phyloP scores from a whole-genome alignment of 2,888 invertebrate genomes.

The Acronicta psi region DNA sequence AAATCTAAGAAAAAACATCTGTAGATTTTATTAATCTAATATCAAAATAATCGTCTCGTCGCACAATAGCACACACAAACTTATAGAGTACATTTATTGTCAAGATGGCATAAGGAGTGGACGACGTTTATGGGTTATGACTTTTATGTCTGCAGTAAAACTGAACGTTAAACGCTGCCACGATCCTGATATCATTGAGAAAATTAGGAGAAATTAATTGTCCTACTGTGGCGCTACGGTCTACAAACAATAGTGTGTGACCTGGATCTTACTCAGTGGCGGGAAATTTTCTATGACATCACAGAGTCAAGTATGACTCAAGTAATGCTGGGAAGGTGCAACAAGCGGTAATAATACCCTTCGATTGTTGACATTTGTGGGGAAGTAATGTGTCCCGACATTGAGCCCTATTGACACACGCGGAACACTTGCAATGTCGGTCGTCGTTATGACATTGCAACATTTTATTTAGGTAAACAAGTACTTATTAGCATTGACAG shows the following conservation, averaged over 20 bases:
- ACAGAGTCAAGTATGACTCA: conserved; percentile 27
- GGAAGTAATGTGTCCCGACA: conserved; percentile 4
- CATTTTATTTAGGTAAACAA: no score
- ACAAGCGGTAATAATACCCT: conserved; percentile 19
- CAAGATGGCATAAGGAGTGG: conserved; percentile 58
- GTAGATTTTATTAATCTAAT: conserved; percentile 12
- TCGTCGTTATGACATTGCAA: no score
- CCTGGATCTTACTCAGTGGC: conserved; percentile 24
- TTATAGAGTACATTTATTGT: conserved; percentile 26
- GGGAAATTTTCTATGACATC: conserved; percentile 51
- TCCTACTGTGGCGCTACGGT: conserved; percentile 28
- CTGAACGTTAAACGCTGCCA: conserved; percentile 59
- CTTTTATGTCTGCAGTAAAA: conserved; percentile 67
- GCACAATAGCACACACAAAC: conserved; percentile 26
- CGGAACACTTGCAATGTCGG: background rate
- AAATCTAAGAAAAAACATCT: background rate
- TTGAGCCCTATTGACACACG: conserved; percentile 8
- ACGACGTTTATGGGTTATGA: conserved; percentile 62
- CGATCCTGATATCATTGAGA: conserved; percentile 52
- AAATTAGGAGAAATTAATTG: conserved; percentile 58
- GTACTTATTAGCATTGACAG: background rate
- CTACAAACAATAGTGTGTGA: conserved; percentile 31
- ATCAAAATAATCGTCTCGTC: conserved; percentile 20
- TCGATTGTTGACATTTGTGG: conserved; percentile 36
- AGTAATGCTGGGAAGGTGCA: conserved; percentile 32